These are phyloP conservation scores for Halcyon badia DNA, from an alignment of 2,797 vertebrate genomes.

Conservation along the genomic window DNA sequence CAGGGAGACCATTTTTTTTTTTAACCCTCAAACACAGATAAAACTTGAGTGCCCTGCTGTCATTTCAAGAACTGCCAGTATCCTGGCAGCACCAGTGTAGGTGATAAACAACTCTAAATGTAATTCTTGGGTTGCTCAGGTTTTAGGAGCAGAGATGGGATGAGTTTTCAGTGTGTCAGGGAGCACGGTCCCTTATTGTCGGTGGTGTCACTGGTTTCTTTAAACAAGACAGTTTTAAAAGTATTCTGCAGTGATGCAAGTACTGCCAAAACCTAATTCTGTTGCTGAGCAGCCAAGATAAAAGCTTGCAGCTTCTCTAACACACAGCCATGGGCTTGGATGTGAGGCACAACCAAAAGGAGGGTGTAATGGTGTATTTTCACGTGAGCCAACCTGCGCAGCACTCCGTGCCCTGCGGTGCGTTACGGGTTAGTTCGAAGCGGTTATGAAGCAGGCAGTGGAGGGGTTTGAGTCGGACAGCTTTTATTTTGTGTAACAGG, in stretches of 20 bases:
- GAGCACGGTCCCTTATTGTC: not conserved
- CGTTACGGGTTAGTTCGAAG: not conserved
- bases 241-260: not conserved
- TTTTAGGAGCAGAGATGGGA: not conserved
- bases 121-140: not conserved
- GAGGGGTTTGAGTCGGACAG: not conserved
- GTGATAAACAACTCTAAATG: not conserved
- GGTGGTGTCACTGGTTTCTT: not conserved
- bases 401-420: rapidly evolving
- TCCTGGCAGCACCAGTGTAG: not conserved
- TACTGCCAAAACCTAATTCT: not conserved
- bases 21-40: not conserved
- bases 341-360: no score
- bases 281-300: not conserved
- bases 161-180: not conserved
- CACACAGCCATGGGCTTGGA: rapidly evolving
- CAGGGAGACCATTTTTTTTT: rapidly evolving
- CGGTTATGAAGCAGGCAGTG: not conserved
- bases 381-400: not conserved
- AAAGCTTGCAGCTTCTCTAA: not conserved
- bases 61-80: not conserved
- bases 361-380: not conserved
- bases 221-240: not conserved
- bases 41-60: not conserved
- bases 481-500: not conserved